Evolutionary conservation across 2,797 vertebrate genomes (phyloP), one percentile per base, ranked within the genome.

Genomic region (Micropoecilia bifurca): DNA sequence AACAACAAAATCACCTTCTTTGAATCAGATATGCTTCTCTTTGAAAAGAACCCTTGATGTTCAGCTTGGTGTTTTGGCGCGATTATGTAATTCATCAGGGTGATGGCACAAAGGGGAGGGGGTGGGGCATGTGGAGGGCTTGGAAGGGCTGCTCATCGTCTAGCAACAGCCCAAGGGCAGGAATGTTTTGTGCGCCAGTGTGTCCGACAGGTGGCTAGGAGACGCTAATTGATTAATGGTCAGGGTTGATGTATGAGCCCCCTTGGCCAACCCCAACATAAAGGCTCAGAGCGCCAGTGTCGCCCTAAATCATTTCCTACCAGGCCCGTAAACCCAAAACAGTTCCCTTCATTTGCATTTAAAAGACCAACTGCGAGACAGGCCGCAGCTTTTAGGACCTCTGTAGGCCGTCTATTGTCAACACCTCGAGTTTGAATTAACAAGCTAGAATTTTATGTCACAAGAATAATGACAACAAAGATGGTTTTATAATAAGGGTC

Each of bases 201-300:
- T 92, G 90, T 94, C 87, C 88, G 93, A 95, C 96, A 95, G 94
- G 95, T 96, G 95, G 95, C 94, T 91, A 66, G 90, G 91, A 93
- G 93, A 91, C 83, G 91, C 93, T 96, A 96, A 96, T 96, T 96
- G 95, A 96, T 96, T 95, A 96, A 95, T 95, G 95, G 95, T 94
- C 89, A 88, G 83, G 81, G 92, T 95, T 71, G 96, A 95, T 95
- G 89, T 95, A 96, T 89, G 95, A 95, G 87, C 87, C 88, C 91
- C 88, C 50, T 73, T 81, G 81, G 89, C 84, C 86, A 86, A 84
- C 82, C 88, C 55, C 85, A 88, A 92, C 92, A 94, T 92, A 94
- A 95, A 95, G 91, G 84, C 91, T 79, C 87, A 71, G 92, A 91
- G 91, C 92, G 81, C 79, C 79, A 79, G 89, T 94, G 93, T 93